Percentiles rank a stretch among this genome's conserved stretches.
Conservation (phyloP, 2,888 invertebrate genomes). For the Isotomurus palustris region DNA sequence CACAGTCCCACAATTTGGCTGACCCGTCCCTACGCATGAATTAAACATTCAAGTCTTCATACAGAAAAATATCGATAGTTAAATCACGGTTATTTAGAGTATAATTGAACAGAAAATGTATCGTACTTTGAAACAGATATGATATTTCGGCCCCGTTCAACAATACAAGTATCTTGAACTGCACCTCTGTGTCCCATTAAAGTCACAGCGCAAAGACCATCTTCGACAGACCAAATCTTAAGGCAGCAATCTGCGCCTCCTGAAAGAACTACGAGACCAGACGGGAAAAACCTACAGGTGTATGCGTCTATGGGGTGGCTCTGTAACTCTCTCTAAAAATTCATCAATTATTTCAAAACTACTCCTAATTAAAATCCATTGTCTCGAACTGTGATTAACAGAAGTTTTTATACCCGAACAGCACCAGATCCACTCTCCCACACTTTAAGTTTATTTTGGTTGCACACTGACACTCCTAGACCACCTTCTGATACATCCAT, state of each 20-base stretch:
- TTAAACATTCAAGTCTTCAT: conserved; percentile 1
- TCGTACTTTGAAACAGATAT: conserved; percentile 63
- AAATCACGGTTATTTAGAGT: not conserved
- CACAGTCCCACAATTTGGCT: conserved; percentile 66
- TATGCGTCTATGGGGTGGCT: conserved; percentile 67
- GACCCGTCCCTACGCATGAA: conserved; percentile 59
- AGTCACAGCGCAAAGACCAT: conserved; percentile 63
- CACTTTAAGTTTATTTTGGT: conserved; percentile 58
- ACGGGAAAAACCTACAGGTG: conserved; percentile 65
- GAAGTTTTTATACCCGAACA: conserved; percentile 51
- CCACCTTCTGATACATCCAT: conserved; percentile 60
- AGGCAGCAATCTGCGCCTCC: conserved; percentile 63
- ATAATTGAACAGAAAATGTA: no score
- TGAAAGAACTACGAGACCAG: conserved; percentile 54
- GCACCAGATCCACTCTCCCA: conserved; percentile 63
- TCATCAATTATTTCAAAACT: conserved; percentile 5
- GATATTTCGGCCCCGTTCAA: conserved; percentile 66
- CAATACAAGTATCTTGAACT: conserved; percentile 59
- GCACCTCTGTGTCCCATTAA: conserved; percentile 63
- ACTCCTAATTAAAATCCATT: conserved; percentile 7
- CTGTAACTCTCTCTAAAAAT: conserved; percentile 52
- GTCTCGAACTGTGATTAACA: not conserved
- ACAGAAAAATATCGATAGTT: conserved; percentile 1
- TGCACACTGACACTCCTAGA: conserved; percentile 60
- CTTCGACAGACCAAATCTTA: conserved; percentile 66